These are phyloP conservation scores for Macroteleia sp. DNA, from an alignment of 2,888 invertebrate species.

Conservation along the genomic window DNA sequence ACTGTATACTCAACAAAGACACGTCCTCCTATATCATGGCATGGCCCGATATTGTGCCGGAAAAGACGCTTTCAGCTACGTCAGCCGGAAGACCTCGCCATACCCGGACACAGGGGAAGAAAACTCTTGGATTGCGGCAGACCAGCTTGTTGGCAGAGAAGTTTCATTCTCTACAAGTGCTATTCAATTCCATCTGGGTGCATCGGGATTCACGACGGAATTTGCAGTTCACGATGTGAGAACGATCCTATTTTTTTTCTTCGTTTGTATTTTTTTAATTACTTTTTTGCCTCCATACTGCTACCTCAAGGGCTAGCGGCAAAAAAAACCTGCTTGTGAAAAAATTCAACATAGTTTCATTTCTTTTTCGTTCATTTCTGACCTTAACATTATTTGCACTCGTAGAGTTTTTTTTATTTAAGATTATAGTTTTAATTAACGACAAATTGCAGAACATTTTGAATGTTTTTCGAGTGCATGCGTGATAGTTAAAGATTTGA, in stretches of 20 bases:
- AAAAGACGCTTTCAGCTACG: slow-evolving; percentile 80
- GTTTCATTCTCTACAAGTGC: slow-evolving; percentile 83
- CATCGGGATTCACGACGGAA: slow-evolving; percentile 71
- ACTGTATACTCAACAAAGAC: slow-evolving; percentile 65
- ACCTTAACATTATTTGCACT: slow-evolving; percentile 20
- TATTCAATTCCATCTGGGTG: slow-evolving; percentile 83
- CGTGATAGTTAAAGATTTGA: slow-evolving; percentile 11
- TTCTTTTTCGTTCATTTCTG: slow-evolving; percentile 5
- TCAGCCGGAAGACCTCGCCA: slow-evolving; percentile 79
- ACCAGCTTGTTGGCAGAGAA: slow-evolving; percentile 84
- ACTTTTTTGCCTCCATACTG: slow-evolving; percentile 3
- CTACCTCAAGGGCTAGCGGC: slow-evolving; percentile 13
- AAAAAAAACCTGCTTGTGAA: slow-evolving; percentile 7
- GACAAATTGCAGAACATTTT: no score
- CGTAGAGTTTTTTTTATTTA: slow-evolving; percentile 14
- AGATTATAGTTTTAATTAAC: no score
- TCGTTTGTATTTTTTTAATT: background rate
- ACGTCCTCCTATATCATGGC: slow-evolving; percentile 59
- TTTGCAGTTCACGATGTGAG: slow-evolving; percentile 49
- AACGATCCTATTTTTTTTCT: slow-evolving; percentile 37
- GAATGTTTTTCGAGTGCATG: slow-evolving; percentile 20
- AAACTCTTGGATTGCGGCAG: slow-evolving; percentile 82
- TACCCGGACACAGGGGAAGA: slow-evolving; percentile 80
- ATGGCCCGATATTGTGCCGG: slow-evolving; percentile 64
- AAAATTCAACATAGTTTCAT: slow-evolving; percentile 16